A percentile compares a stretch with the other conserved stretches of the same genome.
phyloP scores from a whole-genome alignment of 2,113 vertebrate genomes.

The Ptyas mucosa region DNA sequence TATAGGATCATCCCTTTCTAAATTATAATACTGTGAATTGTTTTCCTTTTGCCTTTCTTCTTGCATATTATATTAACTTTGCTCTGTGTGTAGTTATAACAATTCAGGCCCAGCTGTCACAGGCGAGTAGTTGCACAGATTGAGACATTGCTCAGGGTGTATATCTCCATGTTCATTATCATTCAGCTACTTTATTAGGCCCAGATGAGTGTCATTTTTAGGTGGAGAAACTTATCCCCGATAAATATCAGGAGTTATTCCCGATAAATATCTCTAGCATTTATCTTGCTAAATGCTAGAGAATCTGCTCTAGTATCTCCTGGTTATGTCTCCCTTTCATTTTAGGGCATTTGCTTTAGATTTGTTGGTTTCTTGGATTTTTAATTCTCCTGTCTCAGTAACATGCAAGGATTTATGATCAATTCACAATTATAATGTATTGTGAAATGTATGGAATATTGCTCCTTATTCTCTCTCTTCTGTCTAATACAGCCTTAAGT shows the following conservation, averaged over 20 bases:
- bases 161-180: neutral
- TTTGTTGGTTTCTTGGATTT: neutral
- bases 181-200: neutral
- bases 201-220: neutral
- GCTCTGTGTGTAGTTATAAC: neutral
- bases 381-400: neutral
- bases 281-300: neutral
- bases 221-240: neutral
- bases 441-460: neutral
- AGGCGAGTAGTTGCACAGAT: neutral
- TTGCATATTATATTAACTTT: neutral
- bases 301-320: neutral
- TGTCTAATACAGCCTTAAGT: neutral
- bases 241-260: too few species aligned
- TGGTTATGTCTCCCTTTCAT: neutral
- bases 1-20: neutral
- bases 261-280: too few species aligned
- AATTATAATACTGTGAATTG: neutral
- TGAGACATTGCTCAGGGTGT: neutral
- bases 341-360: neutral
- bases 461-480: neutral
- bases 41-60: neutral
- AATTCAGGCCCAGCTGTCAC: neutral
- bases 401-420: neutral
- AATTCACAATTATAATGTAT: neutral